Evolutionary conservation across 2,888 invertebrate species (phyloP).

Genomic region (Phyllotreta cruciferae): DNA sequence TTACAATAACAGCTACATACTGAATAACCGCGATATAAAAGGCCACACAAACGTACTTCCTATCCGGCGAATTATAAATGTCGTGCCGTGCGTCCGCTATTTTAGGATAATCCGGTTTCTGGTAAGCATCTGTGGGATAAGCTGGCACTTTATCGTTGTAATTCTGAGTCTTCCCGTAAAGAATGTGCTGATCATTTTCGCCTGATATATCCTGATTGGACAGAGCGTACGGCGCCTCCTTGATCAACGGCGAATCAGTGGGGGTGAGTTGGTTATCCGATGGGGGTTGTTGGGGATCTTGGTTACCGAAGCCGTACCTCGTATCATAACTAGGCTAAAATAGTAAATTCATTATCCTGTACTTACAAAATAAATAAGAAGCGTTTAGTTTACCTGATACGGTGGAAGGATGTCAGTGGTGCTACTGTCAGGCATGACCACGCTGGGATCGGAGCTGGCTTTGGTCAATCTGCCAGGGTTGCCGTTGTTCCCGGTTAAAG

Average conservation of each 20-base stretch:
- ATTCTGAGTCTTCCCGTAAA: constrained; percentile 48
- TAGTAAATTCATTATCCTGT: neutral
- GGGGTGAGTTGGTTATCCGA: constrained; percentile 44
- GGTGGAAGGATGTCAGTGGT: constrained; percentile 81
- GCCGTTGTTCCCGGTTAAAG: constrained; percentile 67
- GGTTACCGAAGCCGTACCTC: constrained; percentile 57
- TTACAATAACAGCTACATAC: too few relatives aligned
- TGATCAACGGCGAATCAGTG: constrained; percentile 47
- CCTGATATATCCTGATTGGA: constrained; percentile 55
- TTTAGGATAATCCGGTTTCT: constrained; percentile 43
- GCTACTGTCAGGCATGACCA: constrained; percentile 89
- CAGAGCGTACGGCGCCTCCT: constrained; percentile 54
- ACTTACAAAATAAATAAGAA: constrained; percentile 2
- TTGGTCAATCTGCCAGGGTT: constrained; percentile 66
- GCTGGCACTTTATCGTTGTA: constrained; percentile 42
- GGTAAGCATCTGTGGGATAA: constrained; percentile 44
- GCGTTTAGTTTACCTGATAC: constrained; percentile 71
- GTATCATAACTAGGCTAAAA: constrained; percentile 58
- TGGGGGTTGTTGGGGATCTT: constrained; percentile 41
- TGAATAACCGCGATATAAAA: too few relatives aligned
- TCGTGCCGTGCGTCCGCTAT: constrained; percentile 43
- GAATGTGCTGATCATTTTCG: constrained; percentile 47
- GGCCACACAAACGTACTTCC: constrained; percentile 28
- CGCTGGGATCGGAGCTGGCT: constrained; percentile 93
- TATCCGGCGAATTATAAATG: constrained; percentile 33